A percentile compares a stretch with the other conserved stretches of the same genome.
Conservation (phyloP, 2,888 invertebrate genomes). For the Nemapogon koenigi region DNA sequence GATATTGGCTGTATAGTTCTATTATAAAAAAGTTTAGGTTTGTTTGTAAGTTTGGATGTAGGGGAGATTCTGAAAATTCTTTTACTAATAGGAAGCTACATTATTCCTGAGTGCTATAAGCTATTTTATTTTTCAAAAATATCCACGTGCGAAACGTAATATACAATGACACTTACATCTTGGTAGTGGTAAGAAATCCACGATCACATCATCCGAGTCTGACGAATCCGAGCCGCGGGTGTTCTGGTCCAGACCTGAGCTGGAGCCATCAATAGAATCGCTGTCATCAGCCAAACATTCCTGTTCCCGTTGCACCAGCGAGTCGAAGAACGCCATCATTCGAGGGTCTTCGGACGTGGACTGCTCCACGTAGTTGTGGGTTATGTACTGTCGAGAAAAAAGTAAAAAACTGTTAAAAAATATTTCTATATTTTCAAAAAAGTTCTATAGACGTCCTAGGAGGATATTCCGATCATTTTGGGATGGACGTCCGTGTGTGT, state of each 20-base stretch:
- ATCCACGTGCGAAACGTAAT: neutral
- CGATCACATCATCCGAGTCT: conserved; percentile 38
- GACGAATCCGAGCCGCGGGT: conserved; percentile 37
- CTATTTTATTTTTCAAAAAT: no score
- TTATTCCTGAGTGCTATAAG: no score
- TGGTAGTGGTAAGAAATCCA: conserved; percentile 40
- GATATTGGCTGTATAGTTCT: no score
- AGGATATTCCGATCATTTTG: no score
- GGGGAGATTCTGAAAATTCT: no score
- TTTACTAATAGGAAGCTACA: no score
- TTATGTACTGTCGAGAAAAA: conserved; percentile 69
- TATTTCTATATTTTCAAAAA: no score
- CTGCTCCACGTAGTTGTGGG: conserved; percentile 88
- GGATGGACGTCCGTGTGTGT: no score
- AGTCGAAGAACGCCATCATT: conserved; percentile 98
- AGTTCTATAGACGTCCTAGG: no score
- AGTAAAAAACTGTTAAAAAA: no score
- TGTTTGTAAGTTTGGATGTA: no score
- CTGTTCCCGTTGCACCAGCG: conserved; percentile 88
- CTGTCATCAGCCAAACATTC: conserved; percentile 75
- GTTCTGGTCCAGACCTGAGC: conserved; percentile 1
- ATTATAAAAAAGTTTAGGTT: no score
- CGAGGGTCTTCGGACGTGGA: conserved; percentile 89
- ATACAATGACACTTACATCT: conserved; percentile 27
- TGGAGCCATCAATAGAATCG: conserved; percentile 36